These are phyloP conservation scores for Mycalesis mineus DNA, from an alignment of 2,888 invertebrate species.

Conservation along the genomic window DNA sequence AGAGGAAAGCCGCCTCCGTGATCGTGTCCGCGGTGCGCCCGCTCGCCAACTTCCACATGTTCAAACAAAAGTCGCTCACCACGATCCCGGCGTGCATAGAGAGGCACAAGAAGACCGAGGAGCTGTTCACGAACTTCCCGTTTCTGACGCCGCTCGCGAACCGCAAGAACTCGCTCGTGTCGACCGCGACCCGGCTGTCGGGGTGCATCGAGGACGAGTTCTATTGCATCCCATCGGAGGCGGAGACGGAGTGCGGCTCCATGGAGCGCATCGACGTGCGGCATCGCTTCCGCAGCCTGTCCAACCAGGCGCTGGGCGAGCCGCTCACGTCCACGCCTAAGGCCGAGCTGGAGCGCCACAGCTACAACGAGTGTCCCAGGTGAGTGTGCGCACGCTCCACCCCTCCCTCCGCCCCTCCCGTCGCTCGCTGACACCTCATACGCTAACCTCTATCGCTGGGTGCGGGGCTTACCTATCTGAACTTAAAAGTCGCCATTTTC, in stretches of 20 bases:
- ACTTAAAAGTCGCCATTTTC: conserved; percentile 14
- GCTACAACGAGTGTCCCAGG: conserved; percentile 60
- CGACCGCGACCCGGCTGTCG: conserved; percentile 53
- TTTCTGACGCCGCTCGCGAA: conserved; percentile 79
- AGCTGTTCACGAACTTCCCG: conserved; percentile 75
- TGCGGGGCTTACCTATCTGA: conserved; percentile 22
- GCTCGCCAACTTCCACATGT: conserved; percentile 65
- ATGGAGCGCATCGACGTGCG: conserved; percentile 52
- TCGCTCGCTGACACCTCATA: conserved; percentile 14
- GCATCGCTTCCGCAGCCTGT: conserved; percentile 48
- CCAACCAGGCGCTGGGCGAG: conserved; percentile 45
- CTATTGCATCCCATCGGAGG: conserved; percentile 62
- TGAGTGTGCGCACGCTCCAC: conserved; percentile 36
- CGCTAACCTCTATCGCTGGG: conserved; percentile 15
- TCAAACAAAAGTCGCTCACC: conserved; percentile 72
- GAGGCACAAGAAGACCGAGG: conserved; percentile 52
- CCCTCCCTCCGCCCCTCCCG: conserved; percentile 14
- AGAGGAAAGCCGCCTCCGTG: conserved; percentile 53
- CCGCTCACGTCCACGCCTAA: conserved; percentile 56
- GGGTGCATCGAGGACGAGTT: conserved; percentile 72
- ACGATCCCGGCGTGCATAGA: conserved; percentile 66
- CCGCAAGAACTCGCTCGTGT: conserved; percentile 65
- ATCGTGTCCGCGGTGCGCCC: conserved; percentile 56
- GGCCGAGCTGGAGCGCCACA: conserved; percentile 46
- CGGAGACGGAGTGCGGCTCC: conserved; percentile 39